Evolutionary conservation across 2,797 vertebrate genomes (phyloP).

Genomic region (Rallus crepitans): DNA sequence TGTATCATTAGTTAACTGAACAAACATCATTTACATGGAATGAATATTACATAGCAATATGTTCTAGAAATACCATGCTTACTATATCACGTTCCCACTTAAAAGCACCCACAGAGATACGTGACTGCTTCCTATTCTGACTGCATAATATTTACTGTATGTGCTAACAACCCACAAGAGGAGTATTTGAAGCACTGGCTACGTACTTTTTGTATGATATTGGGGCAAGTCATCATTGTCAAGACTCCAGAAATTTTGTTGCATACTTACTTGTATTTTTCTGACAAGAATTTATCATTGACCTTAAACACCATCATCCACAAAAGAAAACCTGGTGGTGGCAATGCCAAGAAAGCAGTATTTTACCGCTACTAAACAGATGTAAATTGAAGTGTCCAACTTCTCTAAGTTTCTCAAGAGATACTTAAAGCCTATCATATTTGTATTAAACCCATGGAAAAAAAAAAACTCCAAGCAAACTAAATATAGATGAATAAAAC

Average conservation of each 20-base stretch:
- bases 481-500: background rate
- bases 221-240: background rate
- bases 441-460: background rate
- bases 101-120: background rate
- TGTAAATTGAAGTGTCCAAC: background rate
- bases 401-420: background rate
- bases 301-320: background rate
- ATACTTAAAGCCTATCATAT: background rate
- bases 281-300: background rate
- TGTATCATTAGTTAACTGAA: background rate
- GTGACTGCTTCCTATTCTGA: background rate
- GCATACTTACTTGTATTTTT: background rate
- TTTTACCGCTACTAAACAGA: background rate
- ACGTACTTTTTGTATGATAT: background rate
- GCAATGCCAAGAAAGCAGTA: background rate
- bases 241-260: background rate
- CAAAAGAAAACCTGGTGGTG: background rate
- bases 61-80: background rate
- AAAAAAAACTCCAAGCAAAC: background rate
- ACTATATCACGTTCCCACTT: background rate
- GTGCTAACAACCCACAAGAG: background rate
- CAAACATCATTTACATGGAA: background rate
- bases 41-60: background rate
- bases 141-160: background rate
- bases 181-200: background rate